These are phyloP conservation scores for Pantherophis guttatus DNA, from an alignment of 2,113 vertebrate species.

Conservation along the genomic window DNA sequence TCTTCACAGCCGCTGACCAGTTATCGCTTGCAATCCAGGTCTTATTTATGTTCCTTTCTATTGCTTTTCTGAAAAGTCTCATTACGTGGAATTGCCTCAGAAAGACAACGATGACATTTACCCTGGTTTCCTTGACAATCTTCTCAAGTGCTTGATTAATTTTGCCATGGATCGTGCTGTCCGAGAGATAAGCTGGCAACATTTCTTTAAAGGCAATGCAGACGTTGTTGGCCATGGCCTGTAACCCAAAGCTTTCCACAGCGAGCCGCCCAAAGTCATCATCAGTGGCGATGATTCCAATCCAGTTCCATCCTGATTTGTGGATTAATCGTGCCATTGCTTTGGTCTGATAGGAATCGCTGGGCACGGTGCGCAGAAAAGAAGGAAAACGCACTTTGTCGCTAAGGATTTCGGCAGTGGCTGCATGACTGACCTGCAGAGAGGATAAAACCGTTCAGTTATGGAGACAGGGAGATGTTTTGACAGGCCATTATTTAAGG, in stretches of 20 bases:
- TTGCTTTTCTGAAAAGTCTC: constrained; percentile 71
- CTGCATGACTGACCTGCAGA: constrained; percentile 84
- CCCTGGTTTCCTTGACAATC: constrained; percentile 73
- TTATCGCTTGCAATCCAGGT: constrained; percentile 88
- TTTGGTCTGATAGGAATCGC: constrained; percentile 80
- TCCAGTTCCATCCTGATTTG: constrained; percentile 80
- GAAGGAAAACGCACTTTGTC: constrained; percentile 85
- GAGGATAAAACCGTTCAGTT: constrained; percentile 44
- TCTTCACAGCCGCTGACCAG: constrained; percentile 76
- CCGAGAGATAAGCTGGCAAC: constrained; percentile 76
- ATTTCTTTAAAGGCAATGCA: constrained; percentile 85
- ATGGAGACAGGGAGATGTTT: background rate
- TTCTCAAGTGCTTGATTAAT: constrained; percentile 66
- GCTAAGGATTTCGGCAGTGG: constrained; percentile 84
- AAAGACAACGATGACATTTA: constrained; percentile 84
- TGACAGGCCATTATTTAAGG: background rate
- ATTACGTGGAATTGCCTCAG: constrained; percentile 75
- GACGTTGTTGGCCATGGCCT: constrained; percentile 72
- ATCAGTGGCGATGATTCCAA: constrained; percentile 81
- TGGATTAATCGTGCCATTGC: constrained; percentile 81
- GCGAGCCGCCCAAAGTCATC: constrained; percentile 83
- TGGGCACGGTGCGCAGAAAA: constrained; percentile 85
- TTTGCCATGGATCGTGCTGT: constrained; percentile 57
- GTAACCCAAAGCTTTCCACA: constrained; percentile 74
- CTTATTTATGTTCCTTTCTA: constrained; percentile 68